Percentiles rank a stretch among this genome's conserved stretches.
Evolutionary conservation across 1,140 invertebrate species (phyloP).

Genomic region (Drosophila chauvacae): DNA sequence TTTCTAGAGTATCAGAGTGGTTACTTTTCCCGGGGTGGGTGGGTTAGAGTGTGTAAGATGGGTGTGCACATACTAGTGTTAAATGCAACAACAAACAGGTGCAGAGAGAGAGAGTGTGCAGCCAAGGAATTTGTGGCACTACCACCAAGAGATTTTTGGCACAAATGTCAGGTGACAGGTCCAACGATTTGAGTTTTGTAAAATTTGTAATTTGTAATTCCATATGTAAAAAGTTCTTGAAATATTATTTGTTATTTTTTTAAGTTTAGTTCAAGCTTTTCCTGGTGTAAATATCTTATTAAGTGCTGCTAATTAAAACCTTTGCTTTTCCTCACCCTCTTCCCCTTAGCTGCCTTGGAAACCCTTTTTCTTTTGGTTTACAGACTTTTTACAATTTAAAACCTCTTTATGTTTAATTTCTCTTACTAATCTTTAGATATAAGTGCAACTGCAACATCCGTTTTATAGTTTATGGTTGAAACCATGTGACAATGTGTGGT

Average conservation of each 20-base stretch:
- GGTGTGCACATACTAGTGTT: slow-evolving; percentile 48
- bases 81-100: slow-evolving; percentile 79
- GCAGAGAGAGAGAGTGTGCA: slow-evolving; percentile 49
- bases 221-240: slow-evolving; percentile 40
- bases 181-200: slow-evolving; percentile 36
- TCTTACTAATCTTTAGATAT: slow-evolving; percentile 24
- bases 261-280: slow-evolving; percentile 23
- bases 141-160: slow-evolving; percentile 53
- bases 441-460: slow-evolving; percentile 60
- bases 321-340: slow-evolving; percentile 20
- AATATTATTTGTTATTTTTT: slow-evolving; percentile 30
- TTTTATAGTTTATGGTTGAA: slow-evolving; percentile 61
- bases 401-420: slow-evolving; percentile 35
- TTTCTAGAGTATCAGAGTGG: slow-evolving; percentile 46
- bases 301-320: slow-evolving; percentile 42
- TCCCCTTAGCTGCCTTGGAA: slow-evolving; percentile 60
- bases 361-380: slow-evolving; percentile 44
- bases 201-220: slow-evolving; percentile 27
- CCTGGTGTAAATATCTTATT: slow-evolving; percentile 36
- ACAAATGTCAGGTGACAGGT: slow-evolving; percentile 46
- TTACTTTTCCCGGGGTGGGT: slow-evolving; percentile 20
- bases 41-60: slow-evolving; percentile 28
- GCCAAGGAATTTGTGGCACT: slow-evolving; percentile 62
- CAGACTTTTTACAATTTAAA: slow-evolving; percentile 29
- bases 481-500: slow-evolving; percentile 59